phyloP scores from a whole-genome alignment of 2,113 vertebrate genomes.

The Zosterops borbonicus region DNA sequence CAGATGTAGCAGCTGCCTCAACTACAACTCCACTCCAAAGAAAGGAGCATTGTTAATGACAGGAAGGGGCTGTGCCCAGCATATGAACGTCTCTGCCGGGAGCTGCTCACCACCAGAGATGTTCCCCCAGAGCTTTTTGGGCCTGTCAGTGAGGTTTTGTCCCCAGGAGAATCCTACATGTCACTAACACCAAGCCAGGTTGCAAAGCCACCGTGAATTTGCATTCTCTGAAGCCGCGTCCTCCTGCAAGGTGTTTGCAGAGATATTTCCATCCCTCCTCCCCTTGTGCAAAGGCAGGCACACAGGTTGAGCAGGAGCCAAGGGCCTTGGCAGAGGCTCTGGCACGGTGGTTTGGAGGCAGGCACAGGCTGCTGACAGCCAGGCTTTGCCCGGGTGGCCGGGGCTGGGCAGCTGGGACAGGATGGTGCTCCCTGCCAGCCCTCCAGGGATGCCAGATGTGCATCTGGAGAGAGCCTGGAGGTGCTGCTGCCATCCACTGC shows the following conservation, averaged over 20 bases:
- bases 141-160: not conserved
- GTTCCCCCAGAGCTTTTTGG: not conserved
- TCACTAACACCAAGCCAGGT: not conserved
- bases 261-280: not conserved
- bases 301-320: not conserved
- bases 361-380: not conserved
- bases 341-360: not conserved
- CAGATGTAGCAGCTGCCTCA: not conserved
- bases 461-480: not conserved
- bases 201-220: rapidly evolving
- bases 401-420: rapidly evolving
- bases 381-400: rapidly evolving
- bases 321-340: not conserved
- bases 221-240: rapidly evolving
- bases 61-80: not conserved
- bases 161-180: not conserved
- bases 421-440: not conserved
- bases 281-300: not conserved
- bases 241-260: rapidly evolving
- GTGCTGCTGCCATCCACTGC: not conserved
- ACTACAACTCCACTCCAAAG: not conserved
- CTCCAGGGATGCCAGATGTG: not conserved
- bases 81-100: not conserved
- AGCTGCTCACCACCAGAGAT: not conserved
- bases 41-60: not conserved